Conservation (phyloP, 2,113 vertebrate species). For the Suncus etruscus region DNA sequence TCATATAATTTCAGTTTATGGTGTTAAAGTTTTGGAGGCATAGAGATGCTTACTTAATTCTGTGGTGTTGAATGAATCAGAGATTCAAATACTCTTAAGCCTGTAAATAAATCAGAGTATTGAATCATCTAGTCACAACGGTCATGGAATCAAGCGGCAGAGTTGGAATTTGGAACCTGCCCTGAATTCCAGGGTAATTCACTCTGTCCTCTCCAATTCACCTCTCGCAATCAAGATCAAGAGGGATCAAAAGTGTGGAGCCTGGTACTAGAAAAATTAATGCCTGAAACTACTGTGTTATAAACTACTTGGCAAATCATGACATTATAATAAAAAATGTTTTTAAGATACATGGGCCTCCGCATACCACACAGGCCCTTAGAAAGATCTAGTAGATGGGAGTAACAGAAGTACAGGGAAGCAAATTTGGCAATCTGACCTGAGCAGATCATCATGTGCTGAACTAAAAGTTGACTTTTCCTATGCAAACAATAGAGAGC, state of each 20-base stretch:
- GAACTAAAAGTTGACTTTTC: not conserved
- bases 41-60: not conserved
- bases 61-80: not conserved
- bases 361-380: not conserved
- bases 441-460: not conserved
- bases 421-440: not conserved
- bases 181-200: not conserved
- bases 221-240: not conserved
- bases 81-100: not conserved
- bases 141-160: not conserved
- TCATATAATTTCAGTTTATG: not conserved
- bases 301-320: no score
- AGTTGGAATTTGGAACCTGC: not conserved
- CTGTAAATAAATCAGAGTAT: no score
- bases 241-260: not conserved
- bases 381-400: not conserved
- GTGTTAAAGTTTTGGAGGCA: not conserved
- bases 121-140: not conserved
- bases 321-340: no score
- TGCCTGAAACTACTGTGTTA: no score
- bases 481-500: not conserved
- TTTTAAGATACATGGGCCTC: not conserved
- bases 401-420: not conserved
- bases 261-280: no score
- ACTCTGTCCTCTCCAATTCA: not conserved